Evolutionary conservation across 2,113 vertebrate species (phyloP).

Genomic region (Martes martes): DNA sequence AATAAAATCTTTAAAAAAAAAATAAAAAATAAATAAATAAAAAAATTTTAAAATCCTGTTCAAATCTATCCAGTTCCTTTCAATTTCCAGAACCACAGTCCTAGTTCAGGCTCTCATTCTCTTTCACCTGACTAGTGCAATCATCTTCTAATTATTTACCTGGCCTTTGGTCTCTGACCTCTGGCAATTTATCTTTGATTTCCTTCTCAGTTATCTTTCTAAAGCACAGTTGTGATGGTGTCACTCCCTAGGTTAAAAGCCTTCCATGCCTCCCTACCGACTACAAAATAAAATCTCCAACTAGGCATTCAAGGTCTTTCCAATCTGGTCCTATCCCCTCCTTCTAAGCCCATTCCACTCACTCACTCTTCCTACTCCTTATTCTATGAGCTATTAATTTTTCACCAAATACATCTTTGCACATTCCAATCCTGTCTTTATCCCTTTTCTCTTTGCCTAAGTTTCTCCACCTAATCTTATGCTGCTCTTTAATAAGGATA

Average conservation of each 20-base stretch:
- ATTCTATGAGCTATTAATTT: neutral
- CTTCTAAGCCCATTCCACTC: neutral
- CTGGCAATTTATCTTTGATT: neutral
- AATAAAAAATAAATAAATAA: too few relatives aligned
- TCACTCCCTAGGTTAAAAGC: neutral
- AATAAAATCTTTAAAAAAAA: too few relatives aligned
- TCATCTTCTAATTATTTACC: slow-evolving; percentile 25
- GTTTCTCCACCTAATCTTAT: neutral
- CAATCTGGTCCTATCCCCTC: neutral
- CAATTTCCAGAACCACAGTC: neutral
- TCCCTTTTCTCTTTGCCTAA: neutral
- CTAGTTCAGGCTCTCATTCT: neutral
- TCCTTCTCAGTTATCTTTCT: neutral
- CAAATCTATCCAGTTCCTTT: neutral
- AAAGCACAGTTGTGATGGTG: neutral
- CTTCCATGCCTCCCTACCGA: neutral
- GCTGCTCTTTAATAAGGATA: neutral
- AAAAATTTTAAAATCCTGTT: neutral
- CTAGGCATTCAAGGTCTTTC: neutral
- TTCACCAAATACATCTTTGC: neutral
- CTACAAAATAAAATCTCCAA: neutral
- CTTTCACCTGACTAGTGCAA: neutral
- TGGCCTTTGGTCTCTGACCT: slow-evolving; percentile 15
- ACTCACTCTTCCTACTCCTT: neutral
- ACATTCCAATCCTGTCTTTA: neutral